A percentile compares a stretch with the other conserved stretches of the same genome.
These are phyloP conservation scores for Mamestra brassicae DNA, from an alignment of 2,888 invertebrate species.

Conservation along the genomic window DNA sequence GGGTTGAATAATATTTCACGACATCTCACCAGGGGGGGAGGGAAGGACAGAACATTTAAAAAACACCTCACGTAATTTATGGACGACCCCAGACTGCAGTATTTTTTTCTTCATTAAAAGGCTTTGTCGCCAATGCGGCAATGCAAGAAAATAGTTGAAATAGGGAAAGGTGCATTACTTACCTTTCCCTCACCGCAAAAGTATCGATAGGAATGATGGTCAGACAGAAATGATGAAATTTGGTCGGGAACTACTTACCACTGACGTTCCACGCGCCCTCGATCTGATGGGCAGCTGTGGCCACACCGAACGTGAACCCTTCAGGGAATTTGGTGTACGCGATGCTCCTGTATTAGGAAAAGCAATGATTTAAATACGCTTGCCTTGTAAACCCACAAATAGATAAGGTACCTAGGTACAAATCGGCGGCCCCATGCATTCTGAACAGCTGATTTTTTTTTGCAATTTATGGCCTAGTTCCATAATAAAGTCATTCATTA, in stretches of 20 bases:
- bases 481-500: no score
- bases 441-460: no score
- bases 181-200: no score
- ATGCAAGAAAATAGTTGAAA: background rate
- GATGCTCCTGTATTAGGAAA: constrained; percentile 69
- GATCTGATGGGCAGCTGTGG: constrained; percentile 91
- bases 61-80: no score
- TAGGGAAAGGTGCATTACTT: background rate
- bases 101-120: background rate
- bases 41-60: no score
- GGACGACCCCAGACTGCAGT: background rate
- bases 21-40: no score
- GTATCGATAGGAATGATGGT: no score
- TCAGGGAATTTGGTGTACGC: constrained; percentile 87
- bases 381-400: background rate
- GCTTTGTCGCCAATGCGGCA: background rate
- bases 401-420: no score
- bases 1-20: no score
- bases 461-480: no score
- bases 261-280: constrained; percentile 92
- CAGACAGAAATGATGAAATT: no score
- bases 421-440: no score
- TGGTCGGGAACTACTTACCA: constrained; percentile 81
- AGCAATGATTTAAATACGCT: background rate
- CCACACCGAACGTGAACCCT: constrained; percentile 88